Base-by-base conservation (phyloP, 2,797 vertebrate genomes). In the Ciconia nigra region DNA sequence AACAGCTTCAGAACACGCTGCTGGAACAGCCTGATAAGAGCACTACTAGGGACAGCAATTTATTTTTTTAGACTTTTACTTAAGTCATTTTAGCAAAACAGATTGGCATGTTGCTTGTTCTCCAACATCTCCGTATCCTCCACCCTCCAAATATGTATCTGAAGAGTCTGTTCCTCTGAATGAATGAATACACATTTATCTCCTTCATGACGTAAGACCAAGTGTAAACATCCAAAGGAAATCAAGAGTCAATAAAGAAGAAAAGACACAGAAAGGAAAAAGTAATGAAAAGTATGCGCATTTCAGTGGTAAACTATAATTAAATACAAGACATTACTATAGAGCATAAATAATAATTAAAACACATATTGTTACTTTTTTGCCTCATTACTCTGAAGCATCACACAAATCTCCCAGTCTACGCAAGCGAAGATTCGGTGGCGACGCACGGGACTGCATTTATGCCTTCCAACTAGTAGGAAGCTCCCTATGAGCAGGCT, bases 331-430 rank as follows among this genome's bases (percentile, higher is more conserved):
- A 82, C 84, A 74, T 70, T 79, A 86, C 83, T 89, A 80, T 29
- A 84, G 83, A 78, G 59, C 88, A 96, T 96, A 97, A 96, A 94
- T 97, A 97, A 96, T 93, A 97, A 98, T 97, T 97, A 98, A 98
- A 98, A 96, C 44, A 73, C 59, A 89, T 74, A 96, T 83, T 96
- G 91, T 83, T 95, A 88, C 96, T 97, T 97, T 98, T 96, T 96
- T 49, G 82, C 97, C 96, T 97, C 97, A 97, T 98, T 98, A 95
- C 94, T 96, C 63, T 35, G 93, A 93, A 57, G 44, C 51, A 87
- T 89, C 92, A 82, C 39, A 76, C 67, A 90, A 83, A 92, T 96
- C 89, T 93, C 87, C 83, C 90, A 83, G 74, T 79, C 39, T 85
- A 83, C 5, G 22, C 22, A 91, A 46, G 92, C 93, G 63, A 89